A percentile compares a stretch with the other conserved stretches of the same genome.
phyloP scores from a whole-genome alignment of 2,888 invertebrate species.

The Lamproptera curius region DNA sequence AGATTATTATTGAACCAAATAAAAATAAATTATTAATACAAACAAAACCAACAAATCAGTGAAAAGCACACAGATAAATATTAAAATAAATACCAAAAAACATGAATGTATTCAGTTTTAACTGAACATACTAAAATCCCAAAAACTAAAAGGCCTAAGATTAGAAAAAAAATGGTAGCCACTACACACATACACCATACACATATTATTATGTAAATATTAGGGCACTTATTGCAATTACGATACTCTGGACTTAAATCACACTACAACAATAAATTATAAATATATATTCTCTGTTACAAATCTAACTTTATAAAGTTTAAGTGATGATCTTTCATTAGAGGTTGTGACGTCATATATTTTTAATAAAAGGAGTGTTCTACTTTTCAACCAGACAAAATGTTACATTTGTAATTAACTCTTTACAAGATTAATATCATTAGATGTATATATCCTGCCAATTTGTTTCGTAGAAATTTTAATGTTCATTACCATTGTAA shows the following conservation, averaged over 20 bases:
- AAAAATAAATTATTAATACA: slow-evolving; percentile 63
- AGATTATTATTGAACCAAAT: slow-evolving; percentile 53
- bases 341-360: background rate
- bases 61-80: slow-evolving; percentile 38
- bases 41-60: slow-evolving; percentile 56
- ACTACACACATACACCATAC: slow-evolving; percentile 1
- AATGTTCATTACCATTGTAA: background rate
- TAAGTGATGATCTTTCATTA: background rate
- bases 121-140: slow-evolving; percentile 6
- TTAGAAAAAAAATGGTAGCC: slow-evolving; percentile 1
- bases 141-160: background rate
- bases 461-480: background rate
- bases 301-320: background rate
- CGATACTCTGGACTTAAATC: background rate
- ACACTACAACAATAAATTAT: background rate
- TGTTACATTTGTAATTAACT: no score
- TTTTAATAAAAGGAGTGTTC: background rate
- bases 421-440: no score
- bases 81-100: slow-evolving; percentile 32
- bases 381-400: no score
- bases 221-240: background rate
- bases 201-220: background rate
- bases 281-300: background rate
- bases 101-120: slow-evolving; percentile 4
- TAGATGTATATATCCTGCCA: no score